Base-by-base conservation (phyloP, 2,113 vertebrate genomes). In the Rafetus swinhoei region DNA sequence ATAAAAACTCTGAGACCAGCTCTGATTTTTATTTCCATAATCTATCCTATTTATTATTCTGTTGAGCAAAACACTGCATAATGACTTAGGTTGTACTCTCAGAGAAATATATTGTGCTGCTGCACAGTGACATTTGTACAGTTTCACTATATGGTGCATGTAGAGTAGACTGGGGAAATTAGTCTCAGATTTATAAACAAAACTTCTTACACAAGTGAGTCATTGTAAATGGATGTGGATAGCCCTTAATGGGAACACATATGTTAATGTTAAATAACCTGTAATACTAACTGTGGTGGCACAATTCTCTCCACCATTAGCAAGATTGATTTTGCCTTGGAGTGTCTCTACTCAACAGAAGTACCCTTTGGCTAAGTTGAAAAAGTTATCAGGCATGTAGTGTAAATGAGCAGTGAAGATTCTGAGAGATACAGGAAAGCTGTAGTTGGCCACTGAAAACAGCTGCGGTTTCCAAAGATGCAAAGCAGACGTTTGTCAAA, bases 261-360 rank as follows among this genome's bases (percentile, higher is more conserved):
- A 96, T 94, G 95, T 97, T 98, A 95, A 96, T 98, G 94, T 94
- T 97, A 97, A 98, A 97, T 97, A 97, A 97, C 89, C 94, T 97
- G 95, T 84, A 96, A 95, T 65, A 13, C 91, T 93, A 96, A 82
- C 87, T 39, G 91, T 96, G 83, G 93, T 95, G 91, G 93, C 93
- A 93, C 88, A 93, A 91, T 97, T 94, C 89, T 90, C 88, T 91
- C 89, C 0, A 1, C 93, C 81, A 95, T 98, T 96, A 98, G 57
- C 56, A 98, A 97, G 95, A 97, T 84, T 95, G 82, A 97, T 97
- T 97, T 97, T 96, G 77, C 96, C 72, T 97, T 89, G 57, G 86
- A 95, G 96, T 93, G 84, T 85, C 72, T 77, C 95, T 94, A 87
- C 84, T 86, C 95, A 96, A 90, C 94, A 95, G 86, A 97, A 96